Evolutionary conservation across 2,113 vertebrate genomes (phyloP), one percentile per base, ranked within the genome.

Genomic region (Cryptoleucopteryx plumbea): DNA sequence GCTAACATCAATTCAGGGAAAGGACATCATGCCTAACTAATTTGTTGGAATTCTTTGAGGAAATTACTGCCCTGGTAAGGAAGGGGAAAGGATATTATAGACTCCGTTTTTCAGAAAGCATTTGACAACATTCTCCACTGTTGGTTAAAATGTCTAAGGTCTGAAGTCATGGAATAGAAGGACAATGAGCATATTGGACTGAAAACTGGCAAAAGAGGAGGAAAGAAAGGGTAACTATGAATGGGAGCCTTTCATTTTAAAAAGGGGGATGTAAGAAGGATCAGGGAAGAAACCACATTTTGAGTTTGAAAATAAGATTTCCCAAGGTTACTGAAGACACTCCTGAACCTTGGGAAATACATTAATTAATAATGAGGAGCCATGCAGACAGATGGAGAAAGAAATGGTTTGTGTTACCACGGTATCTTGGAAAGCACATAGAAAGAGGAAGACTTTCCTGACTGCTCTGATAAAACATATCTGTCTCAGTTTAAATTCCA

Each of bases 1-100:
- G 98, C 98, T 97, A 97, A 93, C 97, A 96, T 98, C 93, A 97
- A 90, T 97, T 98, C 97, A 98, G 97, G 97, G 98, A 97, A 98
- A 96, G 96, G 96, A 97, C 95, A 97, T 98, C 92, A 96, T 96
- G 97, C 98, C 97, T 98, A 98, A 98, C 97, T 98, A 98, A 98
- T 98, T 98, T 97, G 98, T 96, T 98, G 98, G 98, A 98, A 98
- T 98, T 98, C 97, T 98, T 98, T 97, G 97, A 98, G 98, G 97
- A 98, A 98, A 98, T 98, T 96, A 79, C 96, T 98, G 97, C 97
- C 94, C 93, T 96, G 92, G 91, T 94, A 92, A 96, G 96, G 94
- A 96, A 98, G 87, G 82, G 94, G 95, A 97, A 95, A 96, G 87
- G 84, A 97, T 97, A 98, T 97, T 97, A 97, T 95, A 97, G 95